These are phyloP conservation scores for Athrips mouffetella DNA, from an alignment of 2,888 invertebrate genomes.

Conservation along the genomic window DNA sequence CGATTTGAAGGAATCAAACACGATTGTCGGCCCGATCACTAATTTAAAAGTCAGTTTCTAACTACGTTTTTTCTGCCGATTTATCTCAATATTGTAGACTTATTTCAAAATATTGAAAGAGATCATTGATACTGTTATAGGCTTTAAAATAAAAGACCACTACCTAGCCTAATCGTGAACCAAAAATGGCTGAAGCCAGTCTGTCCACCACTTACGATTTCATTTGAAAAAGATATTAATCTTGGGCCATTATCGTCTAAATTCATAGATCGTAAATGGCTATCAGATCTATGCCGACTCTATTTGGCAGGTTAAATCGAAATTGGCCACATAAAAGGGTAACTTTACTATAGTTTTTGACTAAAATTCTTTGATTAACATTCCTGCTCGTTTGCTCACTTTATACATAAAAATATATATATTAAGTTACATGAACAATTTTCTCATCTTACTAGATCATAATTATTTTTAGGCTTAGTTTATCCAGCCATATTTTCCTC, in stretches of 20 bases:
- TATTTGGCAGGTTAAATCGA: constrained; percentile 60
- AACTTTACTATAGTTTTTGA: background rate
- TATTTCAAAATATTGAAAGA: constrained; percentile 8
- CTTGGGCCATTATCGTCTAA: constrained; percentile 63
- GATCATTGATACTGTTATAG: constrained; percentile 9
- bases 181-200: constrained; percentile 43
- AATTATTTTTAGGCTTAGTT: no score
- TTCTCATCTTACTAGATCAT: no score
- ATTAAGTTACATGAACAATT: no score
- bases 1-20: constrained; percentile 20
- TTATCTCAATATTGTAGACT: background rate
- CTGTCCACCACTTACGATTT: constrained; percentile 61
- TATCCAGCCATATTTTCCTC: no score
- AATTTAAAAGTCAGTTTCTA: constrained; percentile 1
- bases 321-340: constrained; percentile 29
- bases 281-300: constrained; percentile 55
- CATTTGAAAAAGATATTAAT: constrained; percentile 66
- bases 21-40: constrained; percentile 18
- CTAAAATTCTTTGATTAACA: no score
- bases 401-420: no score
- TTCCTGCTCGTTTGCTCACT: no score
- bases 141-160: constrained; percentile 13
- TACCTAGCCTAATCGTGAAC: constrained; percentile 23
- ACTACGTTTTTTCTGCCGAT: background rate
- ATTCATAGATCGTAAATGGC: constrained; percentile 54